Percentiles rank a stretch among this genome's conserved stretches.
Evolutionary conservation across 2,888 invertebrate genomes (phyloP).

Genomic region (Mesochorus sp.): DNA sequence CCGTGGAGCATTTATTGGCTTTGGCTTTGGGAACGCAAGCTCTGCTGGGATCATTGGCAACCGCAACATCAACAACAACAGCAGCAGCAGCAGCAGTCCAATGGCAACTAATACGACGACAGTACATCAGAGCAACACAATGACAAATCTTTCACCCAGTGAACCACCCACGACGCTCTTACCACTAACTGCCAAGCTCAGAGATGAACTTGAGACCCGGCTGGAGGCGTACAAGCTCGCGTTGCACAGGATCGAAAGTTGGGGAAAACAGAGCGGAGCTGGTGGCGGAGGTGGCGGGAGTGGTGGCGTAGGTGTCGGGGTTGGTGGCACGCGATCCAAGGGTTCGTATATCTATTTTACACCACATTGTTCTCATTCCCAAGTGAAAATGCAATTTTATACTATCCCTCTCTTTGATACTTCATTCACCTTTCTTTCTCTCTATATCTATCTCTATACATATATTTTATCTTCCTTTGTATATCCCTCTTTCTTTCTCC

Average conservation of each 20-base stretch:
- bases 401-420: constrained; percentile 21
- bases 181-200: constrained; percentile 91
- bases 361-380: constrained; percentile 48
- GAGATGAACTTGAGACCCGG: constrained; percentile 91
- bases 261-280: constrained; percentile 81
- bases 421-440: not conserved
- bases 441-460: not conserved
- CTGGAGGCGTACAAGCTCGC: constrained; percentile 94
- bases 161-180: constrained; percentile 82
- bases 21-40: constrained; percentile 12
- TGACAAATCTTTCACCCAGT: constrained; percentile 18
- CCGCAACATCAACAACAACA: not conserved
- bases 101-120: not conserved
- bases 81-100: not conserved
- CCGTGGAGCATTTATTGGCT: constrained; percentile 39
- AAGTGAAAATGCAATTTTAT: constrained; percentile 16
- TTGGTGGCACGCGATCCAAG: constrained; percentile 80
- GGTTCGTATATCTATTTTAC: constrained; percentile 49
- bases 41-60: not conserved
- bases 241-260: constrained; percentile 90
- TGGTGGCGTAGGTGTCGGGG: constrained; percentile 42
- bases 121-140: constrained; percentile 64
- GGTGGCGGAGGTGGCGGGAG: constrained; percentile 44
- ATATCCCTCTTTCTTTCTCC: not conserved
- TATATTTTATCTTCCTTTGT: not conserved